These are phyloP conservation scores for Intellagama lesueurii DNA, from an alignment of 2,797 vertebrate species.

Conservation along the genomic window DNA sequence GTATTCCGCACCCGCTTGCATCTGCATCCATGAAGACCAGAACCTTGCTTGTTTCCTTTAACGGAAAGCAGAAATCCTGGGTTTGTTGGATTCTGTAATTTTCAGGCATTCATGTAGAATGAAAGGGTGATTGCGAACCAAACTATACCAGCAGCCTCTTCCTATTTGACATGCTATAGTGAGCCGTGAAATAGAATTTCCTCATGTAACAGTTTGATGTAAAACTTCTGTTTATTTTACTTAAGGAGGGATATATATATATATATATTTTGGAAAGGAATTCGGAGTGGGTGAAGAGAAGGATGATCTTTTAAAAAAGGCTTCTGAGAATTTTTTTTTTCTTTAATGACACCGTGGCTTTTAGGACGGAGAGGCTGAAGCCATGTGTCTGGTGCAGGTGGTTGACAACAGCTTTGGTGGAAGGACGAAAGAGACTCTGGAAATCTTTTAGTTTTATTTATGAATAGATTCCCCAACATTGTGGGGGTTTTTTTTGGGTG, in stretches of 20 bases:
- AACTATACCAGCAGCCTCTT: neutral
- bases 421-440: neutral
- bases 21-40: too few relatives aligned
- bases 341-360: neutral
- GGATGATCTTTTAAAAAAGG: neutral
- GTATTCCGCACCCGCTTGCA: too few relatives aligned
- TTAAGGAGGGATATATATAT: neutral
- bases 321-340: neutral
- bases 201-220: neutral
- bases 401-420: too few relatives aligned
- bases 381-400: neutral
- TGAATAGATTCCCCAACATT: too few relatives aligned
- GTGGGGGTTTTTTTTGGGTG: too few relatives aligned
- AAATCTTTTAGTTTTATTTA: too few relatives aligned
- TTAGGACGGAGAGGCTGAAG: neutral
- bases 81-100: neutral
- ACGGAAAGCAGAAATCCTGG: too few relatives aligned
- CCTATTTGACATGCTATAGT: neutral
- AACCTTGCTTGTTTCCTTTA: too few relatives aligned
- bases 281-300: neutral
- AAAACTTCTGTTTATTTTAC: neutral
- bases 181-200: neutral
- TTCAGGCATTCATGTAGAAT: neutral
- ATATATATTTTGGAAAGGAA: too few relatives aligned
- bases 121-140: too few relatives aligned